A percentile compares a stretch with the other conserved stretches of the same genome.
phyloP scores from a whole-genome alignment of 2,888 invertebrate genomes.

The Crepidodera aurea region DNA sequence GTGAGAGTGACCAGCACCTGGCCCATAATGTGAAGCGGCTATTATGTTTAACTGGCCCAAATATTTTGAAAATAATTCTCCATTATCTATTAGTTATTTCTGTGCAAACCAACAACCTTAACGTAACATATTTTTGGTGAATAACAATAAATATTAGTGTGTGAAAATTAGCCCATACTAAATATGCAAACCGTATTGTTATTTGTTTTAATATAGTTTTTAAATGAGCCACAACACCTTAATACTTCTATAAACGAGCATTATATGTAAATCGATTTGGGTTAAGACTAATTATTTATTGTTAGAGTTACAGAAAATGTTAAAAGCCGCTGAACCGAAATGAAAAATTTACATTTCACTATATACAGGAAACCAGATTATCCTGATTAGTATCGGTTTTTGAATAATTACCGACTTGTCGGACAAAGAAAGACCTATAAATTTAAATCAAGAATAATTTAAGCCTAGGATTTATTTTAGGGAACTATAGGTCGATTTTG shows the following conservation, averaged over 20 bases:
- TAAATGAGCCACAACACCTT: conserved; percentile 32
- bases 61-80: too few species aligned
- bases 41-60: too few species aligned
- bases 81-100: too few species aligned
- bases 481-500: too few species aligned
- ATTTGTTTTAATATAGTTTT: conserved; percentile 14
- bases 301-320: conserved; percentile 47
- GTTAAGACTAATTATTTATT: conserved; percentile 52
- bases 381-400: conserved; percentile 35
- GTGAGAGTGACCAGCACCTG: too few species aligned
- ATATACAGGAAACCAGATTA: conserved; percentile 35
- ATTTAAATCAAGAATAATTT: neutral
- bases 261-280: conserved; percentile 55
- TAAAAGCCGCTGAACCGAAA: conserved; percentile 50
- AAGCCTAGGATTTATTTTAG: too few species aligned
- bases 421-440: conserved; percentile 11
- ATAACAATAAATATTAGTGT: neutral
- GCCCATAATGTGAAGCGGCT: too few species aligned
- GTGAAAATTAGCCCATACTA: conserved; percentile 30
- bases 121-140: too few species aligned
- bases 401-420: conserved; percentile 32
- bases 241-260: conserved; percentile 41
- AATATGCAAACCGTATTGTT: conserved; percentile 24
- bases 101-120: too few species aligned
- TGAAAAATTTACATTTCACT: conserved; percentile 41